Evolutionary conservation across 2,113 vertebrate species (phyloP).

Genomic region (Bos taurus): DNA sequence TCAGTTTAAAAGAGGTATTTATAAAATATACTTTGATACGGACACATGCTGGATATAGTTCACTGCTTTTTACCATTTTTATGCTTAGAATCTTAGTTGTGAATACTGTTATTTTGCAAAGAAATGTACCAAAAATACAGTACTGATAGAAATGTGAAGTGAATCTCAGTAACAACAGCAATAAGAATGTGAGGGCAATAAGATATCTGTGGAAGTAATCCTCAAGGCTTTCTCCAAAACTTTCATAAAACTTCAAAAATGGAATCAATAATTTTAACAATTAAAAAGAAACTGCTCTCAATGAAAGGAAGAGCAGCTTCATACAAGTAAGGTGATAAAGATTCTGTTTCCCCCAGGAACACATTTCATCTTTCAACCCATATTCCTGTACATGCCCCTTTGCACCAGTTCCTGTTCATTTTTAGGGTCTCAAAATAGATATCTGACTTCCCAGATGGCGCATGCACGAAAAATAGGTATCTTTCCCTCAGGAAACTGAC

Average conservation of each 20-base stretch:
- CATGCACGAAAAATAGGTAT: not conserved
- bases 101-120: constrained; percentile 2
- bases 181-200: not conserved
- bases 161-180: not conserved
- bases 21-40: not conserved
- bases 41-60: not conserved
- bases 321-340: not conserved
- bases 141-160: constrained; percentile 3
- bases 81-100: not conserved
- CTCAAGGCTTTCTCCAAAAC: not conserved
- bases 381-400: not conserved
- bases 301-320: not conserved
- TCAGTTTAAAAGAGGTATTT: not conserved
- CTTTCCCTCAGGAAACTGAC: not conserved
- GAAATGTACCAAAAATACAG: not conserved
- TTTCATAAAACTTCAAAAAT: constrained; percentile 4
- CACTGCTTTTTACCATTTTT: not conserved
- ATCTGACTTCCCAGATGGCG: not conserved
- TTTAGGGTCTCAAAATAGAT: not conserved
- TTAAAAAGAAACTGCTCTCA: not conserved
- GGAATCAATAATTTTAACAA: constrained; percentile 15
- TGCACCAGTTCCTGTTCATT: not conserved
- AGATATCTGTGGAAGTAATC: not conserved
- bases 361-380: not conserved
- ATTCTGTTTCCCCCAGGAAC: not conserved